Evolutionary conservation across 1,140 invertebrate species (phyloP).

Genomic region (Solenopsis fugax): DNA sequence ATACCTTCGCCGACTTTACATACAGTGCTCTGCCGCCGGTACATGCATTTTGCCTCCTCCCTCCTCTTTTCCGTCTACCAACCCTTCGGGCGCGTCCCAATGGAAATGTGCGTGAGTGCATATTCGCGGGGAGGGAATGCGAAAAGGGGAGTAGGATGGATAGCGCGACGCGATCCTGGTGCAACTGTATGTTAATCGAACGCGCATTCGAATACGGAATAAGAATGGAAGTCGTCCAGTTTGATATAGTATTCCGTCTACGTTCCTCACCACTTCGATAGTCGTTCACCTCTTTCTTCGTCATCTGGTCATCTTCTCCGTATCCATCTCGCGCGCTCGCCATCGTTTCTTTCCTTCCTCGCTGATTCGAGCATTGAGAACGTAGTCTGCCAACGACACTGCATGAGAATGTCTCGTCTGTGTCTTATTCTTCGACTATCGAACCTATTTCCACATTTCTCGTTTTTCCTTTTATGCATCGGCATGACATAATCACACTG

Average conservation of each 20-base stretch:
- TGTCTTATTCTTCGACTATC: slow-evolving; percentile 14
- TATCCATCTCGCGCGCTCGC: slow-evolving; percentile 42
- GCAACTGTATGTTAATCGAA: slow-evolving; percentile 84
- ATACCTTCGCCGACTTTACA: slow-evolving; percentile 75
- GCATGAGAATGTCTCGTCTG: slow-evolving; percentile 69
- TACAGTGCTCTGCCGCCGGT: slow-evolving; percentile 71
- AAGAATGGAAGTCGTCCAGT: slow-evolving; percentile 79
- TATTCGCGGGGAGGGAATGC: slow-evolving; percentile 61
- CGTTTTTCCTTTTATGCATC: slow-evolving; percentile 3
- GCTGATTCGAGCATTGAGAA: slow-evolving; percentile 36
- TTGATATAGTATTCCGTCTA: slow-evolving; percentile 76
- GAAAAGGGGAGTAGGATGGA: slow-evolving; percentile 78
- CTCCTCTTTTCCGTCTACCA: background rate
- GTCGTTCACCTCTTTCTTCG: slow-evolving; percentile 69
- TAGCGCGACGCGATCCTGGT: slow-evolving; percentile 74
- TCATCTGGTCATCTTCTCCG: slow-evolving; percentile 72
- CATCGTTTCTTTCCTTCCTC: background rate
- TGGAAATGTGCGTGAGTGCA: slow-evolving; percentile 48
- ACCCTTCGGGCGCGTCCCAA: slow-evolving; percentile 25
- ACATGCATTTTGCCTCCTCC: slow-evolving; percentile 48
- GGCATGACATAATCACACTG: slow-evolving; percentile 48
- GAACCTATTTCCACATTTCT: background rate
- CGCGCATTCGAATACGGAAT: slow-evolving; percentile 82
- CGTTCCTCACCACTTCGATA: slow-evolving; percentile 61
- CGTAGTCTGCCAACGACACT: slow-evolving; percentile 69